Conservation (phyloP, 1,140 invertebrate species). For the Chironomus tepperi region DNA sequence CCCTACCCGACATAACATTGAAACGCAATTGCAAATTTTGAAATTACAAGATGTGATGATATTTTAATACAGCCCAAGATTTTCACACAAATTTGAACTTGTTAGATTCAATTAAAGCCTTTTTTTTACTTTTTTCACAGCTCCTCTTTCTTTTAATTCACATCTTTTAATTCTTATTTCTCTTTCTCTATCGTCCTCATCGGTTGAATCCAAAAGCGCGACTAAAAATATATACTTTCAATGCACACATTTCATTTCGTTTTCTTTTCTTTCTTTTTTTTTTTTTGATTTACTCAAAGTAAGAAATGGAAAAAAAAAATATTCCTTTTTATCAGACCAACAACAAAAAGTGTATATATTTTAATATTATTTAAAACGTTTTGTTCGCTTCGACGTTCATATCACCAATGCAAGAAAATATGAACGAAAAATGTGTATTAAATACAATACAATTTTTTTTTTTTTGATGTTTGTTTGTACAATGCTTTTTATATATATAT, state of each 20-base stretch:
- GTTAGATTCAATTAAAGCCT: background rate
- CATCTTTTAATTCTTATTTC: background rate
- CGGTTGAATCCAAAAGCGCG: constrained; percentile 20
- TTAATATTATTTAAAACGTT: background rate
- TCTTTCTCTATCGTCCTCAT: constrained; percentile 11
- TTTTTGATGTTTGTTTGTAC: background rate
- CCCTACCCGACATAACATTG: background rate
- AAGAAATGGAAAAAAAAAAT: background rate
- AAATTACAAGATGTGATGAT: background rate
- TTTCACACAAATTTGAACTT: background rate
- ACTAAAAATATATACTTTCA: constrained; percentile 16
- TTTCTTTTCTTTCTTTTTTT: constrained; percentile 2
- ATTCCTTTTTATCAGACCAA: constrained; percentile 22
- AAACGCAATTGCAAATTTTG: background rate
- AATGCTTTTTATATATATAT: too few relatives aligned
- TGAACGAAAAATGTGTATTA: background rate
- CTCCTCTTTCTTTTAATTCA: background rate
- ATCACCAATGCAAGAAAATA: background rate
- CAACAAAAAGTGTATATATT: background rate
- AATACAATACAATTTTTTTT: background rate
- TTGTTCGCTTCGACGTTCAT: background rate
- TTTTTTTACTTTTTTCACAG: background rate
- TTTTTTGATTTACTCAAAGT: background rate
- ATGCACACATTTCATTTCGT: constrained; percentile 10
- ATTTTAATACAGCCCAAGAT: too few relatives aligned